These are phyloP conservation scores for Macropus fuliginosus DNA, from an alignment of 2,797 vertebrate species.

Conservation along the genomic window DNA sequence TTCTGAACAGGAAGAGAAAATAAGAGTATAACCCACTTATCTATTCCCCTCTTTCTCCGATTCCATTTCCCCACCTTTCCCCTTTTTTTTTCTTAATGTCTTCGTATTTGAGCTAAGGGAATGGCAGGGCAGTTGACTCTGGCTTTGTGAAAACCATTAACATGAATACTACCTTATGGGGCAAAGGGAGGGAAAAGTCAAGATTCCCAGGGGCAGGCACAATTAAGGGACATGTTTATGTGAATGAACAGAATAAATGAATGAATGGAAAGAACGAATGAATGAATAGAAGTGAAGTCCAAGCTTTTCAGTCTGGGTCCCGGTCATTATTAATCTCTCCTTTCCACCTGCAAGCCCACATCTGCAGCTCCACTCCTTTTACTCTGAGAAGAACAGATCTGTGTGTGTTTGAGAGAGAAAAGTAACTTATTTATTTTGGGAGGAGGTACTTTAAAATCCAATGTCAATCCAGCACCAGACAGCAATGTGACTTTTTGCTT, in stretches of 20 bases:
- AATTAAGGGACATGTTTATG: slow-evolving; percentile 75
- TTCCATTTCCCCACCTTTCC: background rate
- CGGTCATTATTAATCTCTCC: slow-evolving; percentile 41
- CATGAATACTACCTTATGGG: slow-evolving; percentile 66
- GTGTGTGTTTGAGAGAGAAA: background rate
- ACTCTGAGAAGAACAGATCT: slow-evolving; percentile 10
- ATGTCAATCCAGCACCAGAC: slow-evolving; percentile 59
- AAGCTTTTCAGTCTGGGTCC: slow-evolving; percentile 31
- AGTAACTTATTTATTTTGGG: slow-evolving; percentile 39
- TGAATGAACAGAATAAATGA: slow-evolving; percentile 76
- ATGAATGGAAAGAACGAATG: slow-evolving; percentile 72
- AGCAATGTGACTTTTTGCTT: slow-evolving; percentile 70
- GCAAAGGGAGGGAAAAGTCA: slow-evolving; percentile 60
- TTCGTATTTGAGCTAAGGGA: slow-evolving; percentile 70
- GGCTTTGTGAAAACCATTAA: slow-evolving; percentile 68
- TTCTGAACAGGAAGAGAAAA: slow-evolving; percentile 13
- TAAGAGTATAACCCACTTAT: slow-evolving; percentile 60
- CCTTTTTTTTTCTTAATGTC: slow-evolving; percentile 32
- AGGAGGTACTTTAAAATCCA: slow-evolving; percentile 58
- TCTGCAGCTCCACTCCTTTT: background rate
- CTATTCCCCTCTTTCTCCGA: background rate
- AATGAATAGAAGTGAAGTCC: slow-evolving; percentile 75
- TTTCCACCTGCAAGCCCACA: slow-evolving; percentile 29
- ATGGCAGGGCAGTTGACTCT: slow-evolving; percentile 70
- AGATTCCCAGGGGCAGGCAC: slow-evolving; percentile 71